phyloP scores from a whole-genome alignment of 2,888 invertebrate genomes.

The Pseudococcus jackbeardsleyi region DNA sequence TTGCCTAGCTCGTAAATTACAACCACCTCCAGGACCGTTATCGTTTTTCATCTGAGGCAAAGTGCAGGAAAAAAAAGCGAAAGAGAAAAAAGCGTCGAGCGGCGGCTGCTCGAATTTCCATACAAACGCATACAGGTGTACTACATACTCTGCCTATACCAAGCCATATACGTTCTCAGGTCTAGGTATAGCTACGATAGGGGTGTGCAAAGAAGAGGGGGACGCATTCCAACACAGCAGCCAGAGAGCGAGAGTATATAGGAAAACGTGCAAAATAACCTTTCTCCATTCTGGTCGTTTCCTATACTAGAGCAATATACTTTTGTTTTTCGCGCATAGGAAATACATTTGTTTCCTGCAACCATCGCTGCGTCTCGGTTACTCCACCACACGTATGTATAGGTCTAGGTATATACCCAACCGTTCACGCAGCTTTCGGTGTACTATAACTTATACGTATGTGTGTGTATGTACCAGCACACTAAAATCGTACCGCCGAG shows the following conservation, averaged over 20 bases:
- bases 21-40: neutral
- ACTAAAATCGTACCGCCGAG: constrained; percentile 14
- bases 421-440: too few species aligned
- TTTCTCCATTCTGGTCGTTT: constrained; percentile 18
- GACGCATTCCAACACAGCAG: too few species aligned
- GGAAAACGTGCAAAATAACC: constrained; percentile 30
- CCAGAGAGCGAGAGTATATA: neutral
- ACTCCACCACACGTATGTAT: neutral
- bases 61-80: neutral
- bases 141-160: neutral
- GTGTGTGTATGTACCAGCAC: neutral
- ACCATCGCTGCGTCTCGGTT: neutral
- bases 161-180: neutral
- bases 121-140: neutral
- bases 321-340: constrained; percentile 44
- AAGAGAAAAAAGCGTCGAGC: too few species aligned
- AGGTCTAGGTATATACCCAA: neutral
- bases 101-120: constrained; percentile 5
- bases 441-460: neutral
- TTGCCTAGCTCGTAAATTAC: constrained; percentile 23
- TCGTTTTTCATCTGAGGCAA: constrained; percentile 25
- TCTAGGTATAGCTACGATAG: neutral
- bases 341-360: constrained; percentile 51
- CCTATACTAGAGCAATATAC: constrained; percentile 26
- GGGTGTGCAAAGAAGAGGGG: too few species aligned